Conservation (phyloP, 2,888 invertebrate genomes). For the Acleris laterana region DNA sequence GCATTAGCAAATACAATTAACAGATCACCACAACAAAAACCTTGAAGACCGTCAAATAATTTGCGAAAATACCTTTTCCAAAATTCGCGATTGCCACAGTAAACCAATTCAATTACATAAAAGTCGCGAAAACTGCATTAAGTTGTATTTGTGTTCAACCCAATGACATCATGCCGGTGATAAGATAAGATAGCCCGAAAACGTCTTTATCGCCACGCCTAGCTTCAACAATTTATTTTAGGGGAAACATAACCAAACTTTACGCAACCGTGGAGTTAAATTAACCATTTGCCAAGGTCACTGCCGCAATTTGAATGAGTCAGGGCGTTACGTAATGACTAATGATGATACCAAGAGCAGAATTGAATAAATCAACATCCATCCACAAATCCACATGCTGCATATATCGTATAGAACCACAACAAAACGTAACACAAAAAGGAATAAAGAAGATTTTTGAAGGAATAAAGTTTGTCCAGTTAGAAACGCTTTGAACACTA, state of each 20-base stretch:
- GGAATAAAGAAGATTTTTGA: too few relatives aligned
- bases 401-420: neutral
- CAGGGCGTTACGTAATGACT: slow-evolving; percentile 19
- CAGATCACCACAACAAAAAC: slow-evolving; percentile 15
- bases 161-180: slow-evolving; percentile 67
- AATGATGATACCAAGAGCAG: slow-evolving; percentile 16
- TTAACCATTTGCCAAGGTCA: slow-evolving; percentile 26
- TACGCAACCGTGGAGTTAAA: slow-evolving; percentile 12
- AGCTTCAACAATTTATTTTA: slow-evolving; percentile 37
- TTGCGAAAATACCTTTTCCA: slow-evolving; percentile 1
- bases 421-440: too few relatives aligned
- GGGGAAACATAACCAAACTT: slow-evolving; percentile 6
- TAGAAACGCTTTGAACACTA: neutral
- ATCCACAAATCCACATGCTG: slow-evolving; percentile 5
- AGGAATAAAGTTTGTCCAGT: too few relatives aligned
- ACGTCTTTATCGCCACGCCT: slow-evolving; percentile 57
- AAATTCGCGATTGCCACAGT: slow-evolving; percentile 12
- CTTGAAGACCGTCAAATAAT: slow-evolving; percentile 37
- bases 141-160: slow-evolving; percentile 54
- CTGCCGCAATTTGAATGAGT: slow-evolving; percentile 23
- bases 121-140: slow-evolving; percentile 31
- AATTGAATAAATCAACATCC: slow-evolving; percentile 1
- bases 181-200: slow-evolving; percentile 72
- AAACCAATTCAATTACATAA: slow-evolving; percentile 23
- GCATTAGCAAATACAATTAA: slow-evolving; percentile 12